These are phyloP conservation scores for Cuniculus paca DNA, from an alignment of 2,797 vertebrate species.

Conservation along the genomic window DNA sequence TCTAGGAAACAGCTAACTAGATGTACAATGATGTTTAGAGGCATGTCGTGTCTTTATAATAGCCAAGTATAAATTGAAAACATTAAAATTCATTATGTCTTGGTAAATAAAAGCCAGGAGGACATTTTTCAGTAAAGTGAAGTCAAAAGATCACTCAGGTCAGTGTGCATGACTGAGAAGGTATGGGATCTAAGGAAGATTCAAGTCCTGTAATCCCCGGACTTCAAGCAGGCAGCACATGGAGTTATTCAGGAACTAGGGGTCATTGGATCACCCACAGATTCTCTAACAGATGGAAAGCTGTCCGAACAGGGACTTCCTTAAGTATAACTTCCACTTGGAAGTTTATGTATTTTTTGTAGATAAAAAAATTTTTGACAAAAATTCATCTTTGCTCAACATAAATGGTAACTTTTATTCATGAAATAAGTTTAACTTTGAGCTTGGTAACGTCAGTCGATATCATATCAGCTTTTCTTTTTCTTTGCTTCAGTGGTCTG, in stretches of 20 bases:
- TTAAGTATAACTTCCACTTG: neutral
- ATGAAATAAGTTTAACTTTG: constrained; percentile 55
- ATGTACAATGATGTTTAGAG: neutral
- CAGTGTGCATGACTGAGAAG: neutral
- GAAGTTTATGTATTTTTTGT: constrained; percentile 47
- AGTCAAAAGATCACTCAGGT: neutral
- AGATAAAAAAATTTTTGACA: constrained; percentile 52
- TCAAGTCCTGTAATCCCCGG: neutral
- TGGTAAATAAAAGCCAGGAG: constrained; percentile 50
- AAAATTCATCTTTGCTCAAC: constrained; percentile 14
- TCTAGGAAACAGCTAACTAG: neutral
- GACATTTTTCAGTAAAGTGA: constrained; percentile 48
- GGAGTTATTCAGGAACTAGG: neutral
- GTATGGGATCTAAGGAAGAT: neutral
- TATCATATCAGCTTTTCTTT: constrained; percentile 63
- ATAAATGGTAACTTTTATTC: constrained; percentile 17
- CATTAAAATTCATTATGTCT: constrained; percentile 33
- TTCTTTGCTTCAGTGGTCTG: constrained; percentile 94
- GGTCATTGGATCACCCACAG: neutral
- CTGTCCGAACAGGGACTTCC: neutral
- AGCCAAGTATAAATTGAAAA: neutral
- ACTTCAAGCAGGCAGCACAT: neutral
- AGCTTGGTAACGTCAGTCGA: constrained; percentile 67
- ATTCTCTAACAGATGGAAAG: neutral
- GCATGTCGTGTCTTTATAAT: neutral